A percentile compares a stretch with the other conserved stretches of the same genome.
phyloP scores from a whole-genome alignment of 2,113 vertebrate species.

The Stomatorhinus ivindoensis region DNA sequence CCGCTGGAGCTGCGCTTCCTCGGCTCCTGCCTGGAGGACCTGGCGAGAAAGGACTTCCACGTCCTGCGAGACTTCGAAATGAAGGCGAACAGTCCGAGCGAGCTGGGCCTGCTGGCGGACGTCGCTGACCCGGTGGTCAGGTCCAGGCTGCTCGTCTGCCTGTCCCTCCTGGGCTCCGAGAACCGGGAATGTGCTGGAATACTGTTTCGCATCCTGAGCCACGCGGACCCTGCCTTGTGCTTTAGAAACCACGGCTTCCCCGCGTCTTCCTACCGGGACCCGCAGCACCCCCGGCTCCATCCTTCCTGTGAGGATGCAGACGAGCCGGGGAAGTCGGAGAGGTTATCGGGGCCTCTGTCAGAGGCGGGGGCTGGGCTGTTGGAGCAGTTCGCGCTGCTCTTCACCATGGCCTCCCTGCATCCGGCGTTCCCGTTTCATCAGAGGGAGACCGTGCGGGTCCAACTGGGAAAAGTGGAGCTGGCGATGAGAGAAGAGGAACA shows the following conservation, averaged over 20 bases:
- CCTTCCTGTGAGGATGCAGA: slow-evolving; percentile 36
- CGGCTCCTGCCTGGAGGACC: slow-evolving; percentile 87
- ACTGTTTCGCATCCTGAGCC: slow-evolving; percentile 75
- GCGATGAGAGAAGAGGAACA: slow-evolving; percentile 51
- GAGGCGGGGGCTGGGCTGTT: slow-evolving; percentile 44
- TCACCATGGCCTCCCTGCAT: slow-evolving; percentile 75
- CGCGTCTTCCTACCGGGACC: slow-evolving; percentile 34
- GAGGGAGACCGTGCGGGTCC: slow-evolving; percentile 66
- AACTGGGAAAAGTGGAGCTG: slow-evolving; percentile 62
- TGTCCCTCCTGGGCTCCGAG: slow-evolving; percentile 87
- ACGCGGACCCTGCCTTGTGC: slow-evolving; percentile 66
- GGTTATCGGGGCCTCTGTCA: slow-evolving; percentile 39
- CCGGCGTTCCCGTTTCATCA: slow-evolving; percentile 77
- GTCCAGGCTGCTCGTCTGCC: slow-evolving; percentile 83
- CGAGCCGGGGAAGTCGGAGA: slow-evolving; percentile 32
- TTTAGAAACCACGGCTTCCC: slow-evolving; percentile 39
- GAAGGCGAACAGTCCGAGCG: slow-evolving; percentile 74
- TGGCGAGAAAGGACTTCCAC: slow-evolving; percentile 89
- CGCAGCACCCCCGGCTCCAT: slow-evolving; percentile 16
- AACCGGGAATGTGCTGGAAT: slow-evolving; percentile 86
- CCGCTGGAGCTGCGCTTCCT: slow-evolving; percentile 92
- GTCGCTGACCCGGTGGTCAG: slow-evolving; percentile 74
- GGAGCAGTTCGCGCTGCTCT: slow-evolving; percentile 69
- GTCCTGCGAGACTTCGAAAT: slow-evolving; percentile 86
- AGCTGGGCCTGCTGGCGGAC: slow-evolving; percentile 73